Base-by-base conservation (phyloP, 2,888 invertebrate species). In the Lymantria dispar region DNA sequence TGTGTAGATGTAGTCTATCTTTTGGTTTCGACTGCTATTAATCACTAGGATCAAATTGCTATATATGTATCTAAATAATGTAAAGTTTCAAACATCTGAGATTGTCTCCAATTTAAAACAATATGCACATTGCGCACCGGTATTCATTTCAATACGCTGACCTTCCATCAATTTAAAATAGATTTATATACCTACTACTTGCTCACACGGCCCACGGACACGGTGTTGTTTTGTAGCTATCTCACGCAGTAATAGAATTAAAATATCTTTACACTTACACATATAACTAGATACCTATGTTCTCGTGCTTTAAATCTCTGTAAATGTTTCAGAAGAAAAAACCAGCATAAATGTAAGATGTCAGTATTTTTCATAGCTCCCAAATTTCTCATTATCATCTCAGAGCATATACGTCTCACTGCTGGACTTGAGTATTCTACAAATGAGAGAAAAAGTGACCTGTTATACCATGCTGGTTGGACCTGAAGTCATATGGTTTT, bases 121-220 rank as follows among this genome's bases (percentile, higher is more conserved):
- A 55, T 62, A 60, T 64, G 60, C 66, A 64, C 48, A 45, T 39
- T 59, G 53, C 67, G 51, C 48, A 53, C 48, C 46, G 69, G 69
- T 59, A 58, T 69, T 66, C 68, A 66, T 75, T 69, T 69, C 72
- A 68, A 67, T 70, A 69, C 70, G 63, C 61, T 83, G 87, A 87
- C 87, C 87, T 88, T 88, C 83, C 79, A 79, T 82, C 77, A 80
- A 86, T 85, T 86, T 82, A 85, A 88, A 89, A 88, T 89, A 89
- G 88, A 86, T 79, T 78, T 72, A 60, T n/a, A n/a, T 58, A 56
- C 47, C 47, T 59, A 58, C 67, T 65, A 65, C 54, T 54, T 54
- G 60, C 53, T 51, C 50, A 48, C 48, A 56, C 52, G 52, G 54
- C 58, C 45, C 54, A 44, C 65, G 33, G 46, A 5, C 62, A 65